Evolutionary conservation across 2,888 invertebrate species (phyloP), one percentile per base, ranked within the genome.

Genomic region (Callimorpha dominula): DNA sequence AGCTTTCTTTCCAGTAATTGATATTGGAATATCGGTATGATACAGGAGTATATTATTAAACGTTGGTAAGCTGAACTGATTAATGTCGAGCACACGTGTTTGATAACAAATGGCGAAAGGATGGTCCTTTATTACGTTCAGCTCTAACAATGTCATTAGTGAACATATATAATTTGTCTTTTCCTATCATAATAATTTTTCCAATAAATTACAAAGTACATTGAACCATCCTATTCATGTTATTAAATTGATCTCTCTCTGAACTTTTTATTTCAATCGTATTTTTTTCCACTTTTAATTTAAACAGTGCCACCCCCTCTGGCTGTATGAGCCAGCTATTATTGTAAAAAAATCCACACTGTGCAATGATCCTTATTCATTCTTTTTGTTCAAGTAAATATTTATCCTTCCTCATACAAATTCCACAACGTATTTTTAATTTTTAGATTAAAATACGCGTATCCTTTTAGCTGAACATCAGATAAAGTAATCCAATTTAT

Each of bases 401-500:
- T 71, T 75, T 76, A 70, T 52, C 52, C 52, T 68, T 52, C 63
- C 15, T 43, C 46, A 8, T 64, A 42, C 12, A 65, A 64, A 46
- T 52, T 73, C 4, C 68, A 62, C 15, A 15, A 2, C n/a, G 50
- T 57, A 60, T 72, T 68, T 63, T 65, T 14, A 17, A 68, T 68
- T 74, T 74, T 76, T 40, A 46, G 7, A 70, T 75, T 73, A 64
- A 73, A 74, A 72, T 75, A 52, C 57, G 60, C 64, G 62, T 70
- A 60, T 20, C 68, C 50, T 70, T 74, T 76, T 70, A 63, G 49
- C 46, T 75, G 67, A 60, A 72, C 52, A 78, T 74, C 77, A 68
- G 80, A 80, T 80, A 82, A 71, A 65, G 40, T 67, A 17, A 78
- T 68, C 76, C 79, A 80, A 83, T 83, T 83, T 80, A 75, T 78